Conservation (phyloP, 2,888 invertebrate genomes). For the Chromoteleia sp. region DNA sequence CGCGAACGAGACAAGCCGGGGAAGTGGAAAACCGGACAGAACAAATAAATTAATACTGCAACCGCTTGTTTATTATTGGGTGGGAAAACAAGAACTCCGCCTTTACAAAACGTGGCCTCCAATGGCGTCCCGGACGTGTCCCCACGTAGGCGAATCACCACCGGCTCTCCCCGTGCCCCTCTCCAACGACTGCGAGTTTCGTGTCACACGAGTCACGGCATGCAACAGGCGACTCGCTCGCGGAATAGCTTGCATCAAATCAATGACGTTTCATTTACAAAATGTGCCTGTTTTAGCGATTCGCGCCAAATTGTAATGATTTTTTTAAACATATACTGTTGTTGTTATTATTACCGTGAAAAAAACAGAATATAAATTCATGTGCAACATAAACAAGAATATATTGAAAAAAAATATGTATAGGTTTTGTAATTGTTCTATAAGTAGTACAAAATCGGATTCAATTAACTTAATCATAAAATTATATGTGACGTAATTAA, state of each 20-base stretch:
- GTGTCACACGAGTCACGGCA: conserved; percentile 78
- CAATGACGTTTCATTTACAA: conserved; percentile 37
- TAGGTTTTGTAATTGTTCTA: no score
- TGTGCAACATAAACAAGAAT: no score
- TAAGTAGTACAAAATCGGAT: no score
- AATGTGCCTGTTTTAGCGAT: conserved; percentile 11
- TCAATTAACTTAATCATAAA: no score
- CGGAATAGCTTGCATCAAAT: conserved; percentile 43
- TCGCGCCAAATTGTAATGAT: not conserved
- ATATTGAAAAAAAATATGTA: no score
- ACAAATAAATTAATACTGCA: conserved; percentile 83
- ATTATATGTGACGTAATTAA: no score
- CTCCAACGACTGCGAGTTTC: conserved; percentile 58
- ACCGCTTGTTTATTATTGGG: conserved; percentile 83
- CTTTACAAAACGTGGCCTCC: conserved; percentile 82
- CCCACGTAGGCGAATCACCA: conserved; percentile 75
- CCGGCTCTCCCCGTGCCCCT: conserved; percentile 70
- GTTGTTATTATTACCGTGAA: no score
- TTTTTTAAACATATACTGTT: no score
- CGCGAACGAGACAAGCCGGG: conserved; percentile 39
- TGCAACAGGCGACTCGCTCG: conserved; percentile 83
- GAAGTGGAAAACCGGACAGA: conserved; percentile 73
- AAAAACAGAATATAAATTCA: no score
- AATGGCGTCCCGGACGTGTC: conserved; percentile 76
- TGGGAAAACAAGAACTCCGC: conserved; percentile 83